Conservation (phyloP, 1,140 invertebrate genomes). For the Drosophila busckii region DNA sequence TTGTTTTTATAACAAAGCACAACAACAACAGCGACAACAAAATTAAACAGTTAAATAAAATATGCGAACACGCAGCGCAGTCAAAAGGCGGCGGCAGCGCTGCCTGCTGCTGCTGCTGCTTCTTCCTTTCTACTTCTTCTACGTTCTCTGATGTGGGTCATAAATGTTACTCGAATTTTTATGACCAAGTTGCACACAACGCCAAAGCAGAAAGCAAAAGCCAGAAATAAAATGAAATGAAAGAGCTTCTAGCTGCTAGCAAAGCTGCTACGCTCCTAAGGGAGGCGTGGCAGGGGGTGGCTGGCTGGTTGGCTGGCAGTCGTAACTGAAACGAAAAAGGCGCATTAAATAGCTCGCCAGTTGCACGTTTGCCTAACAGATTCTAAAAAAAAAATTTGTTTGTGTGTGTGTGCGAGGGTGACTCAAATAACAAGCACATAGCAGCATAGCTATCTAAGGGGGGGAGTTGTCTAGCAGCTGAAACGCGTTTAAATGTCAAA, state of each 20-base stretch:
- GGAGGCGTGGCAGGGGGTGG: not conserved
- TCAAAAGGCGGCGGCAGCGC: no score
- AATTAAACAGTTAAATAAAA: slow-evolving; percentile 66
- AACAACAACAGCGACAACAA: slow-evolving; percentile 32
- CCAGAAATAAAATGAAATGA: slow-evolving; percentile 40
- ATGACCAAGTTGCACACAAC: slow-evolving; percentile 72
- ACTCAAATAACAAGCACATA: slow-evolving; percentile 30
- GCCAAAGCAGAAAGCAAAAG: slow-evolving; percentile 18
- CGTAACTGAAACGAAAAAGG: slow-evolving; percentile 37
- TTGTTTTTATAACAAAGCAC: slow-evolving; percentile 34
- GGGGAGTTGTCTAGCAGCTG: no score
- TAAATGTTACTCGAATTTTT: slow-evolving; percentile 77
- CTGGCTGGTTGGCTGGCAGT: not conserved
- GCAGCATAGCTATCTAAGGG: no score
- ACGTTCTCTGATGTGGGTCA: slow-evolving; percentile 63
- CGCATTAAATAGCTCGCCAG: slow-evolving; percentile 56
- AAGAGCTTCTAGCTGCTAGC: slow-evolving; percentile 68
- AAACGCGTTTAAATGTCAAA: no score
- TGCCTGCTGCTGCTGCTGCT: no score
- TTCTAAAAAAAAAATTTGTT: no score
- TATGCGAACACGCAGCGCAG: slow-evolving; percentile 39
- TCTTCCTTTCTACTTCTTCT: slow-evolving; percentile 18
- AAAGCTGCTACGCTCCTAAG: slow-evolving; percentile 24
- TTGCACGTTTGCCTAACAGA: slow-evolving; percentile 28
- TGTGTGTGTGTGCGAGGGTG: slow-evolving; percentile 26